phyloP scores from a whole-genome alignment of 2,888 invertebrate species.

The Himalopsyche tibetana region DNA sequence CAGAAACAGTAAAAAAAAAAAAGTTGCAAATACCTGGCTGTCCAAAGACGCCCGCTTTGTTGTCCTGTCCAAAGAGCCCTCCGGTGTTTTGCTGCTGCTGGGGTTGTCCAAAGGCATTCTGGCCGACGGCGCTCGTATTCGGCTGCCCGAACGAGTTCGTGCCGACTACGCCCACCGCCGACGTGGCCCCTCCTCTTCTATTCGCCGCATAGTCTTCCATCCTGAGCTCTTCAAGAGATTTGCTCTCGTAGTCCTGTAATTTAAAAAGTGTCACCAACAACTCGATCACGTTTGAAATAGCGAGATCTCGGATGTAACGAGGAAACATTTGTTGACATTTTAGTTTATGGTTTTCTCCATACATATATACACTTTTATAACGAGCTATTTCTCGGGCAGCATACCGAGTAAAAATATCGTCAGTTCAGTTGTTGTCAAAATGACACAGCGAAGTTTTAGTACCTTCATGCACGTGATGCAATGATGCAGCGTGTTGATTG shows the following conservation, averaged over 20 bases:
- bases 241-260: constrained; percentile 89
- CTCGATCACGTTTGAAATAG: too few relatives aligned
- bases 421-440: too few relatives aligned
- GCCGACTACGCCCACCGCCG: constrained; percentile 72
- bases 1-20: not conserved
- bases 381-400: too few relatives aligned
- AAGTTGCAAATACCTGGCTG: constrained; percentile 63
- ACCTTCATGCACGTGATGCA: constrained; percentile 98
- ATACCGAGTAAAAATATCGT: too few relatives aligned
- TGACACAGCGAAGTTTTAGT: not conserved
- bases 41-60: constrained; percentile 75
- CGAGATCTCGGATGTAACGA: too few relatives aligned
- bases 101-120: constrained; percentile 73
- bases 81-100: constrained; percentile 68
- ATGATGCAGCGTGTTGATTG: constrained; percentile 94
- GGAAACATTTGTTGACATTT: too few relatives aligned
- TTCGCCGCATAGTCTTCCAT: constrained; percentile 95
- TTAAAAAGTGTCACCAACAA: not conserved
- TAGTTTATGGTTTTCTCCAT: too few relatives aligned
- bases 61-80: constrained; percentile 78
- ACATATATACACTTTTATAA: too few relatives aligned
- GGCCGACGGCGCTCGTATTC: constrained; percentile 67
- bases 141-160: constrained; percentile 72
- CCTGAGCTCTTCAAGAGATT: constrained; percentile 95
- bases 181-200: constrained; percentile 84